phyloP scores from a whole-genome alignment of 2,113 vertebrate species.

The Lates calcarifer region DNA sequence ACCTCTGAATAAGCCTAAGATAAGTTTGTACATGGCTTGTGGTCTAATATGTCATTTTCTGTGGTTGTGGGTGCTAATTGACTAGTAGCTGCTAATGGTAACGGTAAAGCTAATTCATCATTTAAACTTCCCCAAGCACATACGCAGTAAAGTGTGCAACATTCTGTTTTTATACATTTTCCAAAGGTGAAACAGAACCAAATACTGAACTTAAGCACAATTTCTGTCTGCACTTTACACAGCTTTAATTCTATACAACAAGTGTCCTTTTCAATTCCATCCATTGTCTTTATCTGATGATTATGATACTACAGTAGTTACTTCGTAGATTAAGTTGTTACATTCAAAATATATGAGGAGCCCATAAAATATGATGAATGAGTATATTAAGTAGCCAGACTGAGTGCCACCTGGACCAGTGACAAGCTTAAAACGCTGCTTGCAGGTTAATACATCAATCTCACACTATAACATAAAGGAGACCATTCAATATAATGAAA shows the following conservation, averaged over 20 bases:
- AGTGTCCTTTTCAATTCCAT: no score
- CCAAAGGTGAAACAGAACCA: no score
- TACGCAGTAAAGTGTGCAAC: no score
- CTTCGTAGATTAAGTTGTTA: no score
- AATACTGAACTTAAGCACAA: no score
- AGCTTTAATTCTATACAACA: no score
- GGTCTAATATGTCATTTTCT: constrained; percentile 5
- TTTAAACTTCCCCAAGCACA: neutral
- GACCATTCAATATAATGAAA: neutral
- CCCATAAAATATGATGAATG: neutral
- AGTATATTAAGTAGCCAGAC: neutral
- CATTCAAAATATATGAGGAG: no score
- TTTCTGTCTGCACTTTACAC: no score
- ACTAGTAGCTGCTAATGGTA: neutral
- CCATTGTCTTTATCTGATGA: no score
- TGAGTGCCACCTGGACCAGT: constrained; percentile 28
- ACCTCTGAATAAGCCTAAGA: neutral
- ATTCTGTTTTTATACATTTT: no score
- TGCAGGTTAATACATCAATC: constrained; percentile 3
- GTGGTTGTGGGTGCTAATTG: constrained; percentile 10
- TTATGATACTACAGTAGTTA: no score
- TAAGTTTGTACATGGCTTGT: neutral
- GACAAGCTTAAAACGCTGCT: constrained; percentile 8
- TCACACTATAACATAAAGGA: no score
- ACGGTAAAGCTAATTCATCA: neutral